Conservation (phyloP, 2,888 invertebrate species). For the Mythimna vitellina region DNA sequence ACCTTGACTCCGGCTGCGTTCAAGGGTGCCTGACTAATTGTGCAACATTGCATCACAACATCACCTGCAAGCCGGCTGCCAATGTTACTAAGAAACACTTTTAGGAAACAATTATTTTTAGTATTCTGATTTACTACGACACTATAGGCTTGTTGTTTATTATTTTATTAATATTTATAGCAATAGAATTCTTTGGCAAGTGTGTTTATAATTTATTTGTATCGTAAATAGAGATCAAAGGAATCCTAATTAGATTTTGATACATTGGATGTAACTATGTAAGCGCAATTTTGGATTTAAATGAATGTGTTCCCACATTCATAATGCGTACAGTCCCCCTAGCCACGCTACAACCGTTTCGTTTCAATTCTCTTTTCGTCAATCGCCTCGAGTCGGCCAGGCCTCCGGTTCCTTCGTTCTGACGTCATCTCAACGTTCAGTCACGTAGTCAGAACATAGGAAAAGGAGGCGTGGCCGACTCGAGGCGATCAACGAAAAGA, state of each 20-base stretch:
- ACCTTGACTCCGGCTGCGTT: conserved; percentile 64
- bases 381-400: too few relatives aligned
- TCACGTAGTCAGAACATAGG: too few relatives aligned
- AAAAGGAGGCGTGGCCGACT: too few relatives aligned
- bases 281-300: background rate
- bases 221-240: conserved; percentile 45
- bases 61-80: conserved; percentile 32
- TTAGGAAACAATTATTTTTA: conserved; percentile 51
- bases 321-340: too few relatives aligned
- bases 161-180: conserved; percentile 20
- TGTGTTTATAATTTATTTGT: conserved; percentile 6
- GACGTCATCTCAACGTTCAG: too few relatives aligned
- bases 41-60: conserved; percentile 57
- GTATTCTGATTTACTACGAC: conserved; percentile 35
- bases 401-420: too few relatives aligned
- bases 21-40: conserved; percentile 59
- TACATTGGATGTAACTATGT: conserved; percentile 23
- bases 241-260: conserved; percentile 4
- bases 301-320: too few relatives aligned
- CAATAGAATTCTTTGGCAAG: conserved; percentile 29
- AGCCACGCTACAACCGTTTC: too few relatives aligned
- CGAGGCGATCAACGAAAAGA: too few relatives aligned
- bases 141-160: conserved; percentile 14
- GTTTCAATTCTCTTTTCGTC: too few relatives aligned
- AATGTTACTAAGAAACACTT: conserved; percentile 46